These are phyloP conservation scores for Neodiprion virginianus DNA, from an alignment of 1,140 invertebrate species.

Conservation along the genomic window DNA sequence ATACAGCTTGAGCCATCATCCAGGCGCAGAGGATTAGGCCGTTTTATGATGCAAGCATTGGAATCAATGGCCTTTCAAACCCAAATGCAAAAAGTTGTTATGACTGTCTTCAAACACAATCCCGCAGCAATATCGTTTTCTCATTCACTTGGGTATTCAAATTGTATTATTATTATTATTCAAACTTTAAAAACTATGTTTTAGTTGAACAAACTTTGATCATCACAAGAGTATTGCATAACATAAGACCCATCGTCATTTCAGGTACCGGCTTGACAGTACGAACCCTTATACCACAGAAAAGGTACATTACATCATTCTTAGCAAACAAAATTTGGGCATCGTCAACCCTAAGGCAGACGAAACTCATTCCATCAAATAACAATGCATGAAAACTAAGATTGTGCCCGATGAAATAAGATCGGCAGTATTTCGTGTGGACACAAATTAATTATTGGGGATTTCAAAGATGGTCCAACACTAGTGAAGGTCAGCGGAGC, in stretches of 20 bases:
- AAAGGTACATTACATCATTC: slow-evolving; percentile 49
- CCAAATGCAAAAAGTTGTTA: slow-evolving; percentile 78
- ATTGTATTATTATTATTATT: slow-evolving; percentile 16
- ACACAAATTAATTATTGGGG: slow-evolving; percentile 46
- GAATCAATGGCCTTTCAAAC: slow-evolving; percentile 77
- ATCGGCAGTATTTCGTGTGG: slow-evolving; percentile 49
- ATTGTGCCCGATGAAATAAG: slow-evolving; percentile 51
- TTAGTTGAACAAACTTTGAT: not conserved
- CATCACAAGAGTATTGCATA: not conserved
- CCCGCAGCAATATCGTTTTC: slow-evolving; percentile 73
- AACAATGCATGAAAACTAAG: slow-evolving; percentile 28
- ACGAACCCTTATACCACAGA: slow-evolving; percentile 54
- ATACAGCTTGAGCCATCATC: slow-evolving; percentile 74
- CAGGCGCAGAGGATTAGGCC: slow-evolving; percentile 77
- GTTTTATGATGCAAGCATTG: slow-evolving; percentile 79
- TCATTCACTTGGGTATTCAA: slow-evolving; percentile 69
- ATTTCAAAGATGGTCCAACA: slow-evolving; percentile 47
- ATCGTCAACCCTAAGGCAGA: not conserved
- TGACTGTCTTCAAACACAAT: slow-evolving; percentile 85
- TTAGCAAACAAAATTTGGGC: slow-evolving; percentile 58
- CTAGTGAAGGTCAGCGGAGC: slow-evolving; percentile 54
- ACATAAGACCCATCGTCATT: slow-evolving; percentile 35
- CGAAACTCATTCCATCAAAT: not conserved
- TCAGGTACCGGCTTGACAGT: slow-evolving; percentile 62
- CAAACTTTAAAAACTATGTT: slow-evolving; percentile 2